Evolutionary conservation across 2,797 vertebrate genomes (phyloP).

Genomic region (Lycodopsis pacificus): DNA sequence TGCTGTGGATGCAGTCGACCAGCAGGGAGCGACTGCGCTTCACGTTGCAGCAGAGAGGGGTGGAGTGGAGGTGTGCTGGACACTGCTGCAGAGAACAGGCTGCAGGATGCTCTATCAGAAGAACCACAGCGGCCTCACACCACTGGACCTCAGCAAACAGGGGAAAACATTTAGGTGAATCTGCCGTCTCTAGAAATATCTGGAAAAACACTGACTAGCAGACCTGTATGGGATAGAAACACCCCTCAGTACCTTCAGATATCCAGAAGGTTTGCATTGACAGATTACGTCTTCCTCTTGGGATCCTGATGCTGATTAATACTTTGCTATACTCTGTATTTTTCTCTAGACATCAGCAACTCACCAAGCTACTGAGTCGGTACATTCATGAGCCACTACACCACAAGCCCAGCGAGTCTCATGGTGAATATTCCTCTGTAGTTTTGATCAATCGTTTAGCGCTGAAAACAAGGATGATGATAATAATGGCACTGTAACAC

Average conservation of each 20-base stretch:
- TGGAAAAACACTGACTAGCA: conserved; percentile 10
- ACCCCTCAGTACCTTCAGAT: conserved; percentile 16
- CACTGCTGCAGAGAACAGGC: conserved; percentile 81
- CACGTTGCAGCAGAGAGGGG: conserved; percentile 87
- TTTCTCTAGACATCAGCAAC: conserved; percentile 84
- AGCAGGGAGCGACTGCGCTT: conserved; percentile 84
- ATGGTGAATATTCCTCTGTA: conserved; percentile 69
- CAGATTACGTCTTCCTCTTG: conserved; percentile 34
- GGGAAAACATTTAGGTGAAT: conserved; percentile 85
- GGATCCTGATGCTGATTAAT: conserved; percentile 55
- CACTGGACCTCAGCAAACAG: conserved; percentile 84
- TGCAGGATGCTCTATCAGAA: conserved; percentile 80
- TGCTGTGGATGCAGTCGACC: conserved; percentile 80
- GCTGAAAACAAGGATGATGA: conserved; percentile 3
- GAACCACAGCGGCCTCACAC: conserved; percentile 81
- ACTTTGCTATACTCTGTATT: conserved; percentile 48
- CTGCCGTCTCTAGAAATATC: conserved; percentile 27
- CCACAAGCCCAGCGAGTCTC: conserved; percentile 81
- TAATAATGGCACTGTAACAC: neutral
- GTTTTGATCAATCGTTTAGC: conserved; percentile 3
- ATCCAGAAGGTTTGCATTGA: conserved; percentile 30
- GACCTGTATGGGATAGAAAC: conserved; percentile 5
- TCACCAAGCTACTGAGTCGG: conserved; percentile 80
- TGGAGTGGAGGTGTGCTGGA: conserved; percentile 84
- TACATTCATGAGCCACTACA: conserved; percentile 79